phyloP scores from a whole-genome alignment of 2,113 vertebrate genomes.

The Lampris incognitus region DNA sequence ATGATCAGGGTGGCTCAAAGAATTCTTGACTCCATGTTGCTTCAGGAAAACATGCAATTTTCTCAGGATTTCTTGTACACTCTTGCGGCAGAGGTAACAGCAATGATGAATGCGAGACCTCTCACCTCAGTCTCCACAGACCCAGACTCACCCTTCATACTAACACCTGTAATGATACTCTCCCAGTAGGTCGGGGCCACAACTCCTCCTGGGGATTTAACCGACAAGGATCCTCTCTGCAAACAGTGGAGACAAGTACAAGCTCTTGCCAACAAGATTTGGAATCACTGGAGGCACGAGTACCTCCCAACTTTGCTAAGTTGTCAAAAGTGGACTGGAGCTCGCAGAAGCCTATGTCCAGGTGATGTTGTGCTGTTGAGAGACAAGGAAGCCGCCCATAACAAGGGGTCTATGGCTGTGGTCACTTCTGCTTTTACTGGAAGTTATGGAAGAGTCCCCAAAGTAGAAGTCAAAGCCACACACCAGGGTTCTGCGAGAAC shows the following conservation, averaged over 20 bases:
- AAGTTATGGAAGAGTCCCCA: slow-evolving; percentile 16
- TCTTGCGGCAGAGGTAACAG: too few species aligned
- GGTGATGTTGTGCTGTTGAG: slow-evolving; percentile 27
- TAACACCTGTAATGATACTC: too few species aligned
- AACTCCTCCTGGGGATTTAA: too few species aligned
- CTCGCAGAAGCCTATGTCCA: slow-evolving; percentile 4
- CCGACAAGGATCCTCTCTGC: slow-evolving; percentile 11
- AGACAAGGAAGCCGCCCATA: slow-evolving; percentile 8
- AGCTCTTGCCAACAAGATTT: slow-evolving; percentile 28
- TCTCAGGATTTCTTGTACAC: too few species aligned
- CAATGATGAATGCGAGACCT: too few species aligned
- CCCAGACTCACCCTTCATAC: too few species aligned
- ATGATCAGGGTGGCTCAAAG: neutral
- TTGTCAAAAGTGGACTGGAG: slow-evolving; percentile 8
- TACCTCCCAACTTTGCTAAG: slow-evolving; percentile 22
- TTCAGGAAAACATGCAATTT: too few species aligned
- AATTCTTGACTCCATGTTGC: too few species aligned
- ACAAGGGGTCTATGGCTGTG: slow-evolving; percentile 22
- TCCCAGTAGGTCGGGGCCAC: too few species aligned
- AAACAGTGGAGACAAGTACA: neutral
- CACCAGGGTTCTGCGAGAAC: slow-evolving; percentile 8
- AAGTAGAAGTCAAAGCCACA: slow-evolving; percentile 7
- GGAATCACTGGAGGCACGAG: slow-evolving; percentile 1
- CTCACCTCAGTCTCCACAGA: too few species aligned
- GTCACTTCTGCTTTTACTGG: slow-evolving; percentile 15